Evolutionary conservation across 2,888 invertebrate genomes (phyloP).

Genomic region (Glyphotaelius pellucidus): DNA sequence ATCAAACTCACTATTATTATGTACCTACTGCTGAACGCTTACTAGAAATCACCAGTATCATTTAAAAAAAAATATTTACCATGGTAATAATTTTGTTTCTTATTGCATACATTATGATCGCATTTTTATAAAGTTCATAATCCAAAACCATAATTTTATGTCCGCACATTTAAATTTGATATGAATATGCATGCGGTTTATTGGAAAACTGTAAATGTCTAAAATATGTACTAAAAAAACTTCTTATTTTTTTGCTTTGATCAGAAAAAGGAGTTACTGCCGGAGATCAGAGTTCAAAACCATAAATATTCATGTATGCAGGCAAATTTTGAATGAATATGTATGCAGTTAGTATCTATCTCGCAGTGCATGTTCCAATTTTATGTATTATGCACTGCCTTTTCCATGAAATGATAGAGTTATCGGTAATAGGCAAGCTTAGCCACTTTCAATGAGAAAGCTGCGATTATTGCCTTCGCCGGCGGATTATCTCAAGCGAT

Average conservation of each 20-base stretch:
- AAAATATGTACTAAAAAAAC: no score
- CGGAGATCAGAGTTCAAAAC: background rate
- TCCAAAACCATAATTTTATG: no score
- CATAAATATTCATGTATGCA: background rate
- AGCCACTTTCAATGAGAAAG: slow-evolving; percentile 1
- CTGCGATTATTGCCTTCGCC: slow-evolving; percentile 8
- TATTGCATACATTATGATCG: no score
- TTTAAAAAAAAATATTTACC: no score
- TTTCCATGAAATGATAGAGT: background rate
- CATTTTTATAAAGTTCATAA: no score
- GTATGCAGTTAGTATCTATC: background rate
- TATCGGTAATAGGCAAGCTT: background rate
- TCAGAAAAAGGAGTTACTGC: background rate
- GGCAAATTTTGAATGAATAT: background rate
- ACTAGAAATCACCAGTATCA: no score
- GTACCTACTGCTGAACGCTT: no score
- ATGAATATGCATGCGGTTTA: no score
- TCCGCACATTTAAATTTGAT: no score
- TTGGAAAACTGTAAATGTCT: no score
- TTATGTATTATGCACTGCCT: background rate
- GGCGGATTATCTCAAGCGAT: slow-evolving; percentile 12
- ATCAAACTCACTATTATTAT: no score
- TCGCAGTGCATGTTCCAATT: background rate
- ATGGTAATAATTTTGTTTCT: no score
- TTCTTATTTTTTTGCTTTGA: background rate